Evolutionary conservation across 1,140 invertebrate genomes (phyloP).

Genomic region (Drosophila bocqueti): DNA sequence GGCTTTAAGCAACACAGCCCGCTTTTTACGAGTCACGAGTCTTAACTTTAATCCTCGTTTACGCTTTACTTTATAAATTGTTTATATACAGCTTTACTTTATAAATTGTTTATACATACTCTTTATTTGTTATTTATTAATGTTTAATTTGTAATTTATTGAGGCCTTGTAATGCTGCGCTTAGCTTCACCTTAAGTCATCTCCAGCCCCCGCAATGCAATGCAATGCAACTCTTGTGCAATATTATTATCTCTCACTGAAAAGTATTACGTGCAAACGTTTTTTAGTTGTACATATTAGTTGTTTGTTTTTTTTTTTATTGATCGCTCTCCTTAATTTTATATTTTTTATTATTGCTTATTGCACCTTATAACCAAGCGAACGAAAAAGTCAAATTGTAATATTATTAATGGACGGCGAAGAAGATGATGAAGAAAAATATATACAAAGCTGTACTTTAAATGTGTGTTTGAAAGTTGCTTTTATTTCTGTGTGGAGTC

Average conservation of each 20-base stretch:
- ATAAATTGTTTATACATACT: no score
- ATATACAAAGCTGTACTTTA: conserved; percentile 41
- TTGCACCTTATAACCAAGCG: conserved; percentile 17
- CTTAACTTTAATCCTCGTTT: conserved; percentile 23
- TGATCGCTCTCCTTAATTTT: conserved; percentile 11
- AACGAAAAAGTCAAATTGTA: conserved; percentile 56
- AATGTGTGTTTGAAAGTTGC: conserved; percentile 4
- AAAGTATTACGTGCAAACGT: conserved; percentile 47
- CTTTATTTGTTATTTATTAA: conserved; percentile 29
- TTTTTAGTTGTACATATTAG: conserved; percentile 40
- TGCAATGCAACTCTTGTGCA: conserved; percentile 41
- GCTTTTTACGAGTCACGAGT: conserved; percentile 30
- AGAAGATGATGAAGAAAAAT: conserved; percentile 21
- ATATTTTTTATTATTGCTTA: conserved; percentile 8
- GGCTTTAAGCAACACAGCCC: conserved; percentile 25
- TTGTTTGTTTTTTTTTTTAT: conserved; percentile 18
- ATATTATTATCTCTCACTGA: conserved; percentile 51
- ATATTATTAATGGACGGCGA: conserved; percentile 42
- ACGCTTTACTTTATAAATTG: conserved; percentile 19
- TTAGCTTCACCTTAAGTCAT: conserved; percentile 17
- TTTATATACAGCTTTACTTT: no score
- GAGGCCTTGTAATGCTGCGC: conserved; percentile 21
- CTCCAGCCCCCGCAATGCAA: conserved; percentile 1
- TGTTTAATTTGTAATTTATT: conserved; percentile 48
- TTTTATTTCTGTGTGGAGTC: background rate